phyloP scores from a whole-genome alignment of 2,113 vertebrate genomes.

The Misgurnus anguillicaudatus region DNA sequence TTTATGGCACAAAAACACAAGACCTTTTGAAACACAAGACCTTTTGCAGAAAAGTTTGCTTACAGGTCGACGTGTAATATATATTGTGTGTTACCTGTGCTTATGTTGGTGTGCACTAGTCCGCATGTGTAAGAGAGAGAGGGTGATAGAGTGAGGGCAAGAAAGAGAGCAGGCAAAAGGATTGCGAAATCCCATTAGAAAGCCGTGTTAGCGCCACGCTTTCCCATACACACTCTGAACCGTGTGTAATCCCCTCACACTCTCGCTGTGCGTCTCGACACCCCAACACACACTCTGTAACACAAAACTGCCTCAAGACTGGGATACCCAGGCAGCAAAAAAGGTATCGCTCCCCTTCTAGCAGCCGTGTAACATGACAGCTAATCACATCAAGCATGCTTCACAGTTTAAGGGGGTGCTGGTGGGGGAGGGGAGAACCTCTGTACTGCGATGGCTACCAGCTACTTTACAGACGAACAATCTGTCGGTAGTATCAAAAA shows the following conservation, averaged over 20 bases:
- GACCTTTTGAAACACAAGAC: not conserved
- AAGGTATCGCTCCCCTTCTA: constrained; percentile 64
- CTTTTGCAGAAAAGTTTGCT: not conserved
- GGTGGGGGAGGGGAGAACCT: constrained; percentile 28
- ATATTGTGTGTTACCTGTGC: constrained; percentile 35
- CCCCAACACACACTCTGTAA: constrained; percentile 52
- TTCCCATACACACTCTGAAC: constrained; percentile 69
- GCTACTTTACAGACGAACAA: constrained; percentile 21
- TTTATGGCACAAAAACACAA: constrained; percentile 57
- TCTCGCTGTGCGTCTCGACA: constrained; percentile 47
- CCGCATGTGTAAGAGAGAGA: constrained; percentile 26
- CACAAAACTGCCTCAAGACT: constrained; percentile 64
- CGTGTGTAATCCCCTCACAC: constrained; percentile 73
- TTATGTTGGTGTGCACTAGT: constrained; percentile 10
- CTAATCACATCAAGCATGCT: constrained; percentile 74
- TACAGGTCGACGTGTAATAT: not conserved
- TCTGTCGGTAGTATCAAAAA: not conserved
- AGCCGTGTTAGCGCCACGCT: constrained; percentile 70
- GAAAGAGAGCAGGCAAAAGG: constrained; percentile 53
- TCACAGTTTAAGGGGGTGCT: constrained; percentile 45
- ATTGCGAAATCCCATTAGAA: constrained; percentile 76
- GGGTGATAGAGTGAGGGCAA: constrained; percentile 19
- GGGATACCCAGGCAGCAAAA: constrained; percentile 56
- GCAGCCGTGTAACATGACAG: constrained; percentile 75
- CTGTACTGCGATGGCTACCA: not conserved